Evolutionary conservation across 2,113 vertebrate species (phyloP).

Genomic region (Setophaga petechia): DNA sequence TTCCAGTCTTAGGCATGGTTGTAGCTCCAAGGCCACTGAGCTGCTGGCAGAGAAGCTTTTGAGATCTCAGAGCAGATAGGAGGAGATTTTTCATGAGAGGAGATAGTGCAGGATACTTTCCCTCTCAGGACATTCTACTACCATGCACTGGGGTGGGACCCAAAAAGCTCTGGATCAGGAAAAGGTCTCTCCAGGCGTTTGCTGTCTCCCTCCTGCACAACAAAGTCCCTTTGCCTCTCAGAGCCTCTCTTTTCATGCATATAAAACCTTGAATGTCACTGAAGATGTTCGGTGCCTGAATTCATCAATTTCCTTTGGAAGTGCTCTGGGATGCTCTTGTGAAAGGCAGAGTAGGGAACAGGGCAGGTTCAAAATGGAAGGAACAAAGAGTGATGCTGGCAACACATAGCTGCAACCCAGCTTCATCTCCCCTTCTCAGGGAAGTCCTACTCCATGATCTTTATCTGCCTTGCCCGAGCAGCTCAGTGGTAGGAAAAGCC

Average conservation of each 20-base stretch:
- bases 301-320: too few species aligned
- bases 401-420: neutral
- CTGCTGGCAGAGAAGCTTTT: neutral
- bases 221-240: too few species aligned
- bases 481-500: neutral
- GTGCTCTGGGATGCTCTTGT: neutral
- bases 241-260: too few species aligned
- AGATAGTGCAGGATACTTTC: neutral
- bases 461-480: neutral
- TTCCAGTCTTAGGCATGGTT: neutral
- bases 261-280: too few species aligned
- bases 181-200: neutral
- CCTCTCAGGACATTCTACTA: neutral
- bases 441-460: neutral
- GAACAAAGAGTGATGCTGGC: neutral
- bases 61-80: neutral
- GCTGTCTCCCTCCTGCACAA: neutral
- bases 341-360: neutral
- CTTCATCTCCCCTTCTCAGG: neutral
- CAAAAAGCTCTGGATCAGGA: neutral
- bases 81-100: neutral
- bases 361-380: neutral
- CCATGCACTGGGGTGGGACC: neutral
- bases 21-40: neutral
- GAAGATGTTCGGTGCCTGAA: too few species aligned